phyloP scores from a whole-genome alignment of 2,113 vertebrate genomes.

The Ellobius talpinus region DNA sequence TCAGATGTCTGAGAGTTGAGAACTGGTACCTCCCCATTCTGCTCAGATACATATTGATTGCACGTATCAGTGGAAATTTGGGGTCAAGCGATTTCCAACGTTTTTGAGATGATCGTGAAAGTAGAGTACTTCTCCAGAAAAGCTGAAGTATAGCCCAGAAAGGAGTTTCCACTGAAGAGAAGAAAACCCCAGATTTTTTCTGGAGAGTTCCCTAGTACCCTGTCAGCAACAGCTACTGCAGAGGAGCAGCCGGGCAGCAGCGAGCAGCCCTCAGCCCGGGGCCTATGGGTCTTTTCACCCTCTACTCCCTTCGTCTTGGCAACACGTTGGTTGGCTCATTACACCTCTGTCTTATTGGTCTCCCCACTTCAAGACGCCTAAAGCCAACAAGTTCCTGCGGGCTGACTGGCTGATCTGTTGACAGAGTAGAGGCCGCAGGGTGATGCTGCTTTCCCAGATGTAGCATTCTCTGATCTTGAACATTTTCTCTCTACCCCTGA shows the following conservation, averaged over 20 bases:
- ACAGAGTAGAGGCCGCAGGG: conserved; percentile 35
- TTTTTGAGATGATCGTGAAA: conserved; percentile 52
- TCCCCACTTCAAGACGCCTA: conserved; percentile 27
- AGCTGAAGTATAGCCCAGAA: conserved; percentile 41
- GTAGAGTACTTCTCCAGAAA: conserved; percentile 1
- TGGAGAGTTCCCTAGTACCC: conserved; percentile 27
- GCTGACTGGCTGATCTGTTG: conserved; percentile 65
- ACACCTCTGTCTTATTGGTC: conserved; percentile 67
- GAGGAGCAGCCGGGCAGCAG: neutral
- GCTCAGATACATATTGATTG: neutral
- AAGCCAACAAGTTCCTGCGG: conserved; percentile 23
- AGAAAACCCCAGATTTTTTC: neutral
- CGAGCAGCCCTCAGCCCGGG: neutral
- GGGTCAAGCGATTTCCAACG: conserved; percentile 24
- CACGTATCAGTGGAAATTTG: conserved; percentile 28
- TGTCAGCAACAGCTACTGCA: conserved; percentile 17
- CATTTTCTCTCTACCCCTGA: neutral
- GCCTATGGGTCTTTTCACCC: conserved; percentile 35
- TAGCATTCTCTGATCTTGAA: conserved; percentile 38
- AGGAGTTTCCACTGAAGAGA: conserved; percentile 42
- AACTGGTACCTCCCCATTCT: conserved; percentile 34
- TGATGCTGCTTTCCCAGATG: conserved; percentile 65
- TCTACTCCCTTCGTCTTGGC: conserved; percentile 27
- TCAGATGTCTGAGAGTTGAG: conserved; percentile 29
- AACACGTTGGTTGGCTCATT: conserved; percentile 66